Percentiles rank a stretch among this genome's conserved stretches.
phyloP scores from a whole-genome alignment of 2,888 invertebrate species.

The Mythimna lalbum region DNA sequence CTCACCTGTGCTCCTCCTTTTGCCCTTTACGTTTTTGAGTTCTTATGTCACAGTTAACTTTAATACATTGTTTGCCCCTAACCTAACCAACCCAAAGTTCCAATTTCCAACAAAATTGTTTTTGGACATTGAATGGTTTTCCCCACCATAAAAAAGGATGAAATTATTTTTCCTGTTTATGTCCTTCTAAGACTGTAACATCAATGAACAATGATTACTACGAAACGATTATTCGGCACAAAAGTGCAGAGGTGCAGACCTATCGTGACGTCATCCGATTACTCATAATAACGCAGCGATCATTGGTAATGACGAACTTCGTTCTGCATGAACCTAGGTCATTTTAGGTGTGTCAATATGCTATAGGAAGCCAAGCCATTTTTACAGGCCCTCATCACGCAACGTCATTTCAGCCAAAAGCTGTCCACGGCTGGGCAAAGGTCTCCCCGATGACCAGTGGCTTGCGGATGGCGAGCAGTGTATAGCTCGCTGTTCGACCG shows the following conservation, averaged over 20 bases:
- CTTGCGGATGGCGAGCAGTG: no score
- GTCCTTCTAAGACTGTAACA: background rate
- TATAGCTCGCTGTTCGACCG: no score
- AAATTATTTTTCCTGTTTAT: background rate
- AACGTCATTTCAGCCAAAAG: no score
- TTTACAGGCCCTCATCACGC: no score
- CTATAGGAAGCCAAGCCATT: no score
- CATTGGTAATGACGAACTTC: conserved; percentile 44
- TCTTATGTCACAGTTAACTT: no score
- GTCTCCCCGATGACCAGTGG: no score
- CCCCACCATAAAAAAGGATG: background rate
- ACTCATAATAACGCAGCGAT: conserved; percentile 48
- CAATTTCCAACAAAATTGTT: no score
- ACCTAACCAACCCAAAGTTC: background rate
- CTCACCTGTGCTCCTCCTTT: no score
- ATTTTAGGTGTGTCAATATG: conserved; percentile 6
- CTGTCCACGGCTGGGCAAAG: no score
- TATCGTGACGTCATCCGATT: conserved; percentile 66
- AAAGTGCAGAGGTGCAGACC: conserved; percentile 56
- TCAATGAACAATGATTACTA: conserved; percentile 20
- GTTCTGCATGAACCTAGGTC: background rate
- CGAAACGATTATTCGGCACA: conserved; percentile 37
- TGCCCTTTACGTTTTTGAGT: no score
- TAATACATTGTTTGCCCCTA: background rate
- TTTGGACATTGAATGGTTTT: no score